Conservation (phyloP, 2,113 vertebrate genomes). For the Andinoacara biseriatus region DNA sequence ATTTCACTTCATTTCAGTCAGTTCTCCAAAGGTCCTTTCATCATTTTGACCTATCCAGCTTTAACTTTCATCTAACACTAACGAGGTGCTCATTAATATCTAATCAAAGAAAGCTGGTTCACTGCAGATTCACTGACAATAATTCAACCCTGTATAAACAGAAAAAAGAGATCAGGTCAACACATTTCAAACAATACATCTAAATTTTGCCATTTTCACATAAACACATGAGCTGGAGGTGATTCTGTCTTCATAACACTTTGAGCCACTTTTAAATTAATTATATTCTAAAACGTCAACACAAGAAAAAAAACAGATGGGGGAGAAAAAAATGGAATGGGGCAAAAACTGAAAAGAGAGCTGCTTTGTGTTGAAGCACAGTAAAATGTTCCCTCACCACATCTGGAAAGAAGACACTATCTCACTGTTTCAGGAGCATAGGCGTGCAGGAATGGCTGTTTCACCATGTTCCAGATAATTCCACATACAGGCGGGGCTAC, state of each 20-base stretch:
- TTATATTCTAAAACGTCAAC: background rate
- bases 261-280: background rate
- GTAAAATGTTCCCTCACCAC: constrained; percentile 59
- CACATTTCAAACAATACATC: constrained; percentile 47
- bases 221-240: constrained; percentile 13
- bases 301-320: background rate
- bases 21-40: constrained; percentile 65
- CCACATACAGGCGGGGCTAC: constrained; percentile 45
- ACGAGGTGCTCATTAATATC: constrained; percentile 69
- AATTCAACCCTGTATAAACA: constrained; percentile 22
- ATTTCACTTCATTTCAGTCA: constrained; percentile 59
- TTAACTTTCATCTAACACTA: constrained; percentile 69
- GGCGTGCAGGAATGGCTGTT: constrained; percentile 48
- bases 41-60: constrained; percentile 66
- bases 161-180: constrained; percentile 40
- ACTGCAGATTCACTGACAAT: constrained; percentile 42
- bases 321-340: background rate
- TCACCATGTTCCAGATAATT: constrained; percentile 65
- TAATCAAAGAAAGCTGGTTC: constrained; percentile 70
- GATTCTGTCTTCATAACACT: background rate
- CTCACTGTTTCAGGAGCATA: constrained; percentile 41
- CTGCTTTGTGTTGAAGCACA: constrained; percentile 53
- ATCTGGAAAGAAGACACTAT: constrained; percentile 70
- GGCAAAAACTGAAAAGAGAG: constrained; percentile 39
- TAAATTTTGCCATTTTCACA: background rate